These are phyloP conservation scores for Herminia tarsipennalis DNA, from an alignment of 2,888 invertebrate genomes.

Conservation along the genomic window DNA sequence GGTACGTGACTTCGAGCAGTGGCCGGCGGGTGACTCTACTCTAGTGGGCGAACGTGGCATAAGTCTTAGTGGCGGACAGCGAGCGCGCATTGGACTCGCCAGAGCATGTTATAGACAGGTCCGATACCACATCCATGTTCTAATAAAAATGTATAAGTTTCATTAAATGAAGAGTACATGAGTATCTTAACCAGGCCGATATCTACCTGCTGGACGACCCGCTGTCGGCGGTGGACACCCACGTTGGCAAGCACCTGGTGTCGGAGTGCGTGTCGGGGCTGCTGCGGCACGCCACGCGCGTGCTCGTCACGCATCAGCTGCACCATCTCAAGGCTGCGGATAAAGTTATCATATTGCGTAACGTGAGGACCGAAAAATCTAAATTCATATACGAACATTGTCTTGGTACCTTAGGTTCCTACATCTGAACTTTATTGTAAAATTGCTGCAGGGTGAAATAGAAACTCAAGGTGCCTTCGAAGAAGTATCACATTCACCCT, in stretches of 20 bases:
- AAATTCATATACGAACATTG: no score
- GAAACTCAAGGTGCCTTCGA: conserved; percentile 85
- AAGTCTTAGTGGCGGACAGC: conserved; percentile 92
- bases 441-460: conserved; percentile 83
- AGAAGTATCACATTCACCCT: conserved; percentile 82
- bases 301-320: conserved; percentile 94
- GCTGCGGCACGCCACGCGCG: conserved; percentile 87
- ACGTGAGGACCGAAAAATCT: no score
- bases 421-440: background rate
- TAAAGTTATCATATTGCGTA: conserved; percentile 87
- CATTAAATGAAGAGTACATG: background rate
- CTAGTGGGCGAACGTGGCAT: conserved; percentile 92
- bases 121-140: conserved; percentile 55
- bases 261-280: conserved; percentile 87
- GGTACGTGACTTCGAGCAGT: conserved; percentile 88
- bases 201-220: conserved; percentile 91
- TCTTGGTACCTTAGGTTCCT: no score
- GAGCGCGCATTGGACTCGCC: conserved; percentile 91
- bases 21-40: conserved; percentile 90
- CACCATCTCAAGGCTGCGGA: conserved; percentile 90
- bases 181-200: conserved; percentile 81
- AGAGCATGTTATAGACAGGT: conserved; percentile 92
- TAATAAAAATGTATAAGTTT: background rate
- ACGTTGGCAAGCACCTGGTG: conserved; percentile 89
- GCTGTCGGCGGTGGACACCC: conserved; percentile 90